A percentile compares a stretch with the other conserved stretches of the same genome.
Conservation (phyloP, 2,113 vertebrate species). For the Pedionomus torquatus region DNA sequence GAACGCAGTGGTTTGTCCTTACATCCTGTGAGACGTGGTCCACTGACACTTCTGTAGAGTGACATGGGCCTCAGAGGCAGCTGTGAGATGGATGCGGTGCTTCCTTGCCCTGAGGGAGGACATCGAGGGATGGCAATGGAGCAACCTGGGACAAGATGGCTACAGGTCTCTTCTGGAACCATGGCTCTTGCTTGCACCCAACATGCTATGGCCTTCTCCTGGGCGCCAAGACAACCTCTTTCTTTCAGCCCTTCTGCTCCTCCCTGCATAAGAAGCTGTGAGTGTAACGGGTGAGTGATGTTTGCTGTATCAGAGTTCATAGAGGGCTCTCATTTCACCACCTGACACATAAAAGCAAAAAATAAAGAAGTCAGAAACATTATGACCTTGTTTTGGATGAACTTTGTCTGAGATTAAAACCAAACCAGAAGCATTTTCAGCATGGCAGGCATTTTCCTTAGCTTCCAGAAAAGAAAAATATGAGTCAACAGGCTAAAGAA, state of each 20-base stretch:
- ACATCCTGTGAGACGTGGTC: not conserved
- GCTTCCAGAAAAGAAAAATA: slow-evolving; percentile 49
- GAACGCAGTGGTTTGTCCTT: not conserved
- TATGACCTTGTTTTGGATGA: not conserved
- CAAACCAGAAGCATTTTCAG: slow-evolving; percentile 28
- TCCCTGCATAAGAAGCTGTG: rapidly evolving
- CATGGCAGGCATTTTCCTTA: not conserved
- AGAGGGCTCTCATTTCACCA: not conserved
- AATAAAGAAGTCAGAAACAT: slow-evolving; percentile 5
- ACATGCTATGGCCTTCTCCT: rapidly evolving
- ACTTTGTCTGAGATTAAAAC: not conserved
- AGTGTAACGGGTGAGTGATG: rapidly evolving
- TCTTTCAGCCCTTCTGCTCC: not conserved
- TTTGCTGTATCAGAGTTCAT: rapidly evolving
- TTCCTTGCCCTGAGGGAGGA: not conserved
- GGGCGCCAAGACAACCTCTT: not conserved
- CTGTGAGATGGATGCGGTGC: not conserved
- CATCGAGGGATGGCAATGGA: not conserved
- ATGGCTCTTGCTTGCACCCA: not conserved
- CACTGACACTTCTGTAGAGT: rapidly evolving
- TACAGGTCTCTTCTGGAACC: not conserved
- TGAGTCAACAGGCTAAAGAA: slow-evolving; percentile 54
- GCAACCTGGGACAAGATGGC: rapidly evolving
- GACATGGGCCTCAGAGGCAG: not conserved
- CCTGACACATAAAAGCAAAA: not conserved